Conservation (phyloP, 2,797 vertebrate species). For the Sandelia bainsii region DNA sequence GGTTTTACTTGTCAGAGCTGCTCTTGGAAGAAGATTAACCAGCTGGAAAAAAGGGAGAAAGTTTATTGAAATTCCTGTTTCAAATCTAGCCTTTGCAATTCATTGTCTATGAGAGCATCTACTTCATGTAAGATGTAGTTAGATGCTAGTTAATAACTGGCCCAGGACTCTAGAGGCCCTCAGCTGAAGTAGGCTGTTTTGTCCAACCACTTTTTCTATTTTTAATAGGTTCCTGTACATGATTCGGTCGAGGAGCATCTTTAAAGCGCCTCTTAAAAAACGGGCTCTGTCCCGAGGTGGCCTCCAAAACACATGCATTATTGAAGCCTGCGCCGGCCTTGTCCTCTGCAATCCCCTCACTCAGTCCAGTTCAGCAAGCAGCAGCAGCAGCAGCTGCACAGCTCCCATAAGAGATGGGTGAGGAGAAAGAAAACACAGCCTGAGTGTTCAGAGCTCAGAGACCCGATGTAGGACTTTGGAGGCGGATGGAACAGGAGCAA, state of each 20-base stretch:
- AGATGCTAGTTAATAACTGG: conserved; percentile 55
- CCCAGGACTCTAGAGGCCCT: conserved; percentile 60
- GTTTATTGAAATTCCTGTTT: conserved; percentile 54
- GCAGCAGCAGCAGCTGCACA: conserved; percentile 39
- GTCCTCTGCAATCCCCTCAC: conserved; percentile 50
- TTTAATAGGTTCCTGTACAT: conserved; percentile 78
- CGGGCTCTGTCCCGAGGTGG: conserved; percentile 70
- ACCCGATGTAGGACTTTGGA: conserved; percentile 27
- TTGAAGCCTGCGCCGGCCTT: conserved; percentile 62
- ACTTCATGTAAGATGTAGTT: conserved; percentile 45
- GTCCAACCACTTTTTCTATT: conserved; percentile 76
- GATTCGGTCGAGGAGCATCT: conserved; percentile 65
- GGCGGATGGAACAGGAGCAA: conserved; percentile 27
- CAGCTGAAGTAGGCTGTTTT: conserved; percentile 66
- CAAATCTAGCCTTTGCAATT: conserved; percentile 23
- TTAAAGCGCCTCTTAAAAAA: conserved; percentile 75
- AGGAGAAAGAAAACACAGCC: conserved; percentile 37
- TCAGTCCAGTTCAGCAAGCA: conserved; percentile 67
- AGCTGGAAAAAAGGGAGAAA: conserved; percentile 48
- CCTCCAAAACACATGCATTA: conserved; percentile 74
- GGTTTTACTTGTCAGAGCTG: conserved; percentile 62
- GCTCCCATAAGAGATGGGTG: conserved; percentile 48
- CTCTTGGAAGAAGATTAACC: conserved; percentile 46
- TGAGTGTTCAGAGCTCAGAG: conserved; percentile 42
- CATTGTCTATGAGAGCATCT: conserved; percentile 54